Conservation (phyloP, 2,888 invertebrate genomes). For the Hanleya hanleyi region DNA sequence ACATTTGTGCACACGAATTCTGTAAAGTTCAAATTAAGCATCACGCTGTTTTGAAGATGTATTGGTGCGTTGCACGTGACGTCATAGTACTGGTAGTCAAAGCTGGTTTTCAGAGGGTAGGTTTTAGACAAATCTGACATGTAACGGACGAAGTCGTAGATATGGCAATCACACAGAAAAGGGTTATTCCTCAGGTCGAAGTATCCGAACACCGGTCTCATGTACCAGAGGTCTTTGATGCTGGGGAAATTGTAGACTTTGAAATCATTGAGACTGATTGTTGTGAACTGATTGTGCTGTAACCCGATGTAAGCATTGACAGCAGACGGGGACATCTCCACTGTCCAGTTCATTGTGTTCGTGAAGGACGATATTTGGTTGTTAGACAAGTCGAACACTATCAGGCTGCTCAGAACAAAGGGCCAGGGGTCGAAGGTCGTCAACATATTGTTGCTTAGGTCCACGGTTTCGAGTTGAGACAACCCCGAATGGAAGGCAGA, state of each 20-base stretch:
- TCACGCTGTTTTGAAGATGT: neutral
- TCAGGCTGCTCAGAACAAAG: neutral
- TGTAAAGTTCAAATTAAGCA: neutral
- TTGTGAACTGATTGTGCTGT: neutral
- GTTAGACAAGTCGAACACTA: neutral
- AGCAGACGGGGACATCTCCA: neutral
- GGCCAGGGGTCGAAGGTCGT: constrained; percentile 7
- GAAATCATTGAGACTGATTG: neutral
- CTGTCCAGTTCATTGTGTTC: constrained; percentile 7
- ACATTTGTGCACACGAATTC: constrained; percentile 8
- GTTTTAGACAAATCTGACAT: neutral
- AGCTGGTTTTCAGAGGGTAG: neutral
- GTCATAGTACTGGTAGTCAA: constrained; percentile 3
- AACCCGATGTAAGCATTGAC: neutral
- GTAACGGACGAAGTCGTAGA: neutral
- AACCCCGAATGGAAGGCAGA: neutral
- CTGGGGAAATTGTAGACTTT: neutral
- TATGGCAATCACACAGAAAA: neutral
- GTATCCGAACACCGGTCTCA: constrained; percentile 5
- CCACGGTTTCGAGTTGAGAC: constrained; percentile 1
- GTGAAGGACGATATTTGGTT: neutral
- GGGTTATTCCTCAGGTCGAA: constrained; percentile 11
- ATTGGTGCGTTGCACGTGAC: neutral
- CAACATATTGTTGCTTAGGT: neutral
- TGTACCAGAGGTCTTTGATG: constrained; percentile 1